Evolutionary conservation across 2,888 invertebrate species (phyloP), one percentile per base, ranked within the genome.

Genomic region (Mechanitis mazaeus): DNA sequence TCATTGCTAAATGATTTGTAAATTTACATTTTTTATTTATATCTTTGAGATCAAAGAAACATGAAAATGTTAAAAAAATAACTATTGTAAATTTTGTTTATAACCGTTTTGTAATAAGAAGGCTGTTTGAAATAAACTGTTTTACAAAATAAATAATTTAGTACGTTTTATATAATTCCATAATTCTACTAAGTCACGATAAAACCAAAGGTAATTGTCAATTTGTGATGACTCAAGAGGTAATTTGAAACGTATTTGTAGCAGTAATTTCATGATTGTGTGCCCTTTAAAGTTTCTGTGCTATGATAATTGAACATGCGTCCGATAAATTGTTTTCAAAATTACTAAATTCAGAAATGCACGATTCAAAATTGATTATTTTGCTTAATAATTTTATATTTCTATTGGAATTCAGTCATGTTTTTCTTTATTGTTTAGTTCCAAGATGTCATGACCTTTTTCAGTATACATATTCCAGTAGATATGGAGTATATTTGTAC

Each of bases 231-330:
- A 68, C 68, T 66, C 70, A 67, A 64, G 66, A 63, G 50, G 66
- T 70, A 69, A 71, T 71, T 70, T 69, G 65, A 69, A 67, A 70
- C 67, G 62, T 70, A 70, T 71, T 71, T 64, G 68, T 66, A 68
- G 59, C 68, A 59, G 60, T 61, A 65, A 71, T 69, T 70, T 66
- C 64, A 64, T 64, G 68, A 69, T 68, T 68, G 67, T 68, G 45
- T 67, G 68, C 71, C 71, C 70, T 71, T 72, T 66, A 65, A 66
- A 63, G 65, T 66, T 61, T 61, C 58, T 58, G 50, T 60, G 58
- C 64, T 67, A 50, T 62, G 56, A 60, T 67, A 64, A 64, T 66
- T 62, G 64, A 62, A 60, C 54, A 58, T 61, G 55, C 63, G 59
- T 66, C 65, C 61, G 61, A 61, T 66, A 65, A 66, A 68, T 68